phyloP scores from a whole-genome alignment of 2,113 vertebrate species.

The Ornithorhynchus anatinus region DNA sequence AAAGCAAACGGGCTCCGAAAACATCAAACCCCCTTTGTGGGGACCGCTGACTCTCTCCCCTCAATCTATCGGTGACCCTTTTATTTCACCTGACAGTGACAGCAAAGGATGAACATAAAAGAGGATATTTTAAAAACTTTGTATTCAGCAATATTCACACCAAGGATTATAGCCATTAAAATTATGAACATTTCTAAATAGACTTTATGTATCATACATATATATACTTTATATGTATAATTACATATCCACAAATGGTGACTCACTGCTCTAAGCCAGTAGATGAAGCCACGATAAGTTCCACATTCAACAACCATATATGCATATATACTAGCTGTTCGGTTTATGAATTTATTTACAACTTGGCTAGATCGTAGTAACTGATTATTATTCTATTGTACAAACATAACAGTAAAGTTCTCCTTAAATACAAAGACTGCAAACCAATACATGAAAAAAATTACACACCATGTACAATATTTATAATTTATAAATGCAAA shows the following conservation, averaged over 20 bases:
- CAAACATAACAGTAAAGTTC: constrained; percentile 71
- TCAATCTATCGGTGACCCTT: background rate
- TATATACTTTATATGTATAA: constrained; percentile 74
- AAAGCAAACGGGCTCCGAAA: too few species aligned
- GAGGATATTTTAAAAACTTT: constrained; percentile 74
- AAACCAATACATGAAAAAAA: constrained; percentile 81
- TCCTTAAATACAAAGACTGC: constrained; percentile 80
- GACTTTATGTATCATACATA: constrained; percentile 81
- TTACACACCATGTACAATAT: constrained; percentile 83
- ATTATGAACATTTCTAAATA: constrained; percentile 81
- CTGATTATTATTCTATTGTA: constrained; percentile 68
- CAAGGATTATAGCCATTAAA: constrained; percentile 71
- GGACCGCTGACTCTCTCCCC: background rate
- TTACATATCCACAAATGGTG: constrained; percentile 77
- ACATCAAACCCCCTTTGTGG: too few species aligned
- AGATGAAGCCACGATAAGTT: constrained; percentile 58
- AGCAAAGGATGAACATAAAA: constrained; percentile 65
- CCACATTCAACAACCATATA: constrained; percentile 60
- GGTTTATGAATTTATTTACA: constrained; percentile 74
- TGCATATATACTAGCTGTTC: constrained; percentile 62
- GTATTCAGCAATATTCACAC: constrained; percentile 80
- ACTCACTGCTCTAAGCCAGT: constrained; percentile 66
- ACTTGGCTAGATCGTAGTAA: constrained; percentile 65
- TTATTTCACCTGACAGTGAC: constrained; percentile 28
- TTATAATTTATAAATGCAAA: constrained; percentile 84